These are phyloP conservation scores for Theonella swinhoei DNA, from an alignment of 37 sponge, comb jelly and placozoan genomes.

Conservation along the genomic window DNA sequence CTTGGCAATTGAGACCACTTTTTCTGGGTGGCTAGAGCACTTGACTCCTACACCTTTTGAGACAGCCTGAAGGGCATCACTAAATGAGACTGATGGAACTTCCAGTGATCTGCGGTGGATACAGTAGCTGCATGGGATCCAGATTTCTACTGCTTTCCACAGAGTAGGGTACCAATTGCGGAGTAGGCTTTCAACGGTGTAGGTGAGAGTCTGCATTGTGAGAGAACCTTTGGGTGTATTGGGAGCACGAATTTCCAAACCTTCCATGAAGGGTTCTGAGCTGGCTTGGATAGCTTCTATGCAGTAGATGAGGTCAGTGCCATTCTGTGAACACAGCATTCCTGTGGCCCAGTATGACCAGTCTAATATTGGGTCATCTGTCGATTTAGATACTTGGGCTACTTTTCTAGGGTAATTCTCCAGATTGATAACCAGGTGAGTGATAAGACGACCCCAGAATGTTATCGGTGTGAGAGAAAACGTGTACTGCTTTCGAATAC, in stretches of 20 bases:
- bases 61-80: constrained; percentile 29
- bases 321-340: constrained; percentile 45
- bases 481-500: constrained; percentile 43
- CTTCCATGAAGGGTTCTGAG: constrained; percentile 18
- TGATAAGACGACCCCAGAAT: constrained; percentile 55
- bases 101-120: not conserved
- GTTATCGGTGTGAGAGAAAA: constrained; percentile 29
- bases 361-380: constrained; percentile 8
- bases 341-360: constrained; percentile 65
- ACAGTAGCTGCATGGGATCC: constrained; percentile 63
- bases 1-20: constrained; percentile 28
- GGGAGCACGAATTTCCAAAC: constrained; percentile 55
- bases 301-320: constrained; percentile 30
- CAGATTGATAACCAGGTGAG: constrained; percentile 59
- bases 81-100: constrained; percentile 20
- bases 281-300: constrained; percentile 25
- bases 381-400: not conserved
- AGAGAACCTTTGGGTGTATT: constrained; percentile 37
- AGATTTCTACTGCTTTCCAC: constrained; percentile 45
- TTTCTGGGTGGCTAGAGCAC: constrained; percentile 38
- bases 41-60: constrained; percentile 40
- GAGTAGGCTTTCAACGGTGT: constrained; percentile 56
- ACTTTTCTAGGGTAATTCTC: constrained; percentile 5
- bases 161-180: constrained; percentile 68
- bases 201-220: constrained; percentile 42